Evolutionary conservation across 2,113 vertebrate genomes (phyloP).

Genomic region (Dermatemys mawii): DNA sequence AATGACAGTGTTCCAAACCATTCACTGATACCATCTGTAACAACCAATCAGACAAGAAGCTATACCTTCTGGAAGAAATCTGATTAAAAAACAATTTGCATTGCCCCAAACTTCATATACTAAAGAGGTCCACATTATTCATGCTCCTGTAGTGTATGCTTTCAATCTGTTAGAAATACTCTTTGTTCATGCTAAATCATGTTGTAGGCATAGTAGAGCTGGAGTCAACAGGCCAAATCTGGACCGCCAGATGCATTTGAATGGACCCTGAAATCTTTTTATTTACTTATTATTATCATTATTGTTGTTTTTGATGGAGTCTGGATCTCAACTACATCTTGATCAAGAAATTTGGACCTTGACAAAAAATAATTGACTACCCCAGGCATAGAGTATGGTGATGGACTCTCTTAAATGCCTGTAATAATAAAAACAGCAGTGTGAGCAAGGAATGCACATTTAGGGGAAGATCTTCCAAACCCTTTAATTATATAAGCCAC

Average conservation of each 20-base stretch:
- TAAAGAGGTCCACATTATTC: background rate
- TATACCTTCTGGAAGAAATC: background rate
- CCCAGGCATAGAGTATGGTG: accelerated
- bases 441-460: background rate
- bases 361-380: no score
- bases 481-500: background rate
- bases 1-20: background rate
- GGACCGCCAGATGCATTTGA: background rate
- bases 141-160: background rate
- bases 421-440: background rate
- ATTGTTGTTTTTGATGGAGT: no score
- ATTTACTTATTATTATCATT: no score
- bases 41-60: background rate
- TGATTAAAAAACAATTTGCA: background rate
- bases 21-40: accelerated
- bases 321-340: no score
- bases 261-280: no score
- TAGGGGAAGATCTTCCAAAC: background rate
- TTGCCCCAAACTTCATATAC: background rate
- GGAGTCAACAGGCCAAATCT: background rate
- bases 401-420: background rate
- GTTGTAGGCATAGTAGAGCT: background rate
- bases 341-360: no score
- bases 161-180: background rate
- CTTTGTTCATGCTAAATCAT: background rate